Base-by-base conservation (phyloP, 1,140 invertebrate species). In the Drosophila sechellia region DNA sequence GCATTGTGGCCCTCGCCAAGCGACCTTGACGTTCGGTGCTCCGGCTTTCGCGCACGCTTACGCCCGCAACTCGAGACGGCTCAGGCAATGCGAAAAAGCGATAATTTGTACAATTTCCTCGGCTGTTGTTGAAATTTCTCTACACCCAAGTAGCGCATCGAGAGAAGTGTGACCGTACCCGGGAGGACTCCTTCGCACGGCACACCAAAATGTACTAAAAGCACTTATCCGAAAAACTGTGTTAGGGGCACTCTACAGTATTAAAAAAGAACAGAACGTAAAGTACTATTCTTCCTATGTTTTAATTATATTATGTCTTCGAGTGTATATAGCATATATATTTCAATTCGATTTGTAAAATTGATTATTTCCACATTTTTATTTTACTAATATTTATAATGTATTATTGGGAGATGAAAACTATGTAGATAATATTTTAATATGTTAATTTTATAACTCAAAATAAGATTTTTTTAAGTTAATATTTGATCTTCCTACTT, bases 91-190 rank as follows among this genome's bases (percentile, higher is more conserved):
- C 46, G 68, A 78, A 66, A 85, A 64, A 53, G 58, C 61, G 57
- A 85, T 65, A 66, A 79, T 56, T 85, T 71, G 57, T 68, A 85
- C 37, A 75, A 61, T 53, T 86, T 74, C 78, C 68, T 61, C 69
- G 73, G 69, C 79, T 86, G 81, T 75, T 83, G 80, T 73, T 85
- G 78, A 87, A 87, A 87, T 87, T 86, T 86, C 81, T 86, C 81
- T 86, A 86, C 78, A 86, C 83, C 83, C 81, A 85, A 80, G 77
- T 79, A 66, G 68, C 45, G 54, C 25, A 77, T 59, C 10, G 8
- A 27, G 42, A 11, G n/a, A 70, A 70, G 42, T 56, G 66, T 56
- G 49, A 55, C 65, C 48, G 17, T 46, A 27, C 15, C 8, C 1
- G 1, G 10, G 5, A 13, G 8, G 13, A 8, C 4, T 20, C 12